Percentiles rank a stretch among this genome's conserved stretches.
These are phyloP conservation scores for Noctilio leporinus DNA, from an alignment of 2,113 vertebrate genomes.

Conservation along the genomic window DNA sequence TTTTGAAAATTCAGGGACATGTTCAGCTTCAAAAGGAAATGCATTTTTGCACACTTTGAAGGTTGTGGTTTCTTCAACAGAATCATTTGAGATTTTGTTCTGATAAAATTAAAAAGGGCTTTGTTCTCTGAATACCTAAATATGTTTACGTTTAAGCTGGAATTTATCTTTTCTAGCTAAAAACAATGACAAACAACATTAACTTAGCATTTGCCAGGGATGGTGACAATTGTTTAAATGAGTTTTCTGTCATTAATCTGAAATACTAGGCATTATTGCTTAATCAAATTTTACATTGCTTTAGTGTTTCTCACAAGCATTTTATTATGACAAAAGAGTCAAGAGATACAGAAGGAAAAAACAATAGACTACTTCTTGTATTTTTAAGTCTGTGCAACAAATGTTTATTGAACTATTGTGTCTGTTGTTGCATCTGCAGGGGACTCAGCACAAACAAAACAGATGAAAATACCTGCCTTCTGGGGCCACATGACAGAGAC, in stretches of 20 bases:
- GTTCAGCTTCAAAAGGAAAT: constrained; percentile 33
- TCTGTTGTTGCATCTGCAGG: not conserved
- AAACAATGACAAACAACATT: not conserved
- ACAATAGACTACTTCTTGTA: not conserved
- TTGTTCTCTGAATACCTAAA: not conserved
- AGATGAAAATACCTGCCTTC: not conserved
- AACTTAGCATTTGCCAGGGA: not conserved
- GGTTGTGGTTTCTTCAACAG: not conserved
- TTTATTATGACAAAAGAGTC: not conserved
- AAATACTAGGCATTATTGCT: not conserved
- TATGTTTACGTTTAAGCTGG: not conserved
- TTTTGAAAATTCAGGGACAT: constrained; percentile 46
- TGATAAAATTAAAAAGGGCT: not conserved
- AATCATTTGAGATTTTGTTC: not conserved
- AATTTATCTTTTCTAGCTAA: not conserved
- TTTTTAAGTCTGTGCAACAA: too few species aligned
- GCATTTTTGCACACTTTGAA: not conserved
- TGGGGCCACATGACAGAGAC: not conserved
- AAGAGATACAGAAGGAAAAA: constrained; percentile 6
- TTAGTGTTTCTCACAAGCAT: not conserved
- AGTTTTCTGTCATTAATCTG: not conserved
- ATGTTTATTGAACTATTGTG: not conserved
- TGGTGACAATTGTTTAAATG: not conserved
- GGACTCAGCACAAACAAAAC: not conserved
- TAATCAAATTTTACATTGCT: not conserved